phyloP scores from a whole-genome alignment of 2,113 vertebrate species.

The Romanogobio albipinnatus region DNA sequence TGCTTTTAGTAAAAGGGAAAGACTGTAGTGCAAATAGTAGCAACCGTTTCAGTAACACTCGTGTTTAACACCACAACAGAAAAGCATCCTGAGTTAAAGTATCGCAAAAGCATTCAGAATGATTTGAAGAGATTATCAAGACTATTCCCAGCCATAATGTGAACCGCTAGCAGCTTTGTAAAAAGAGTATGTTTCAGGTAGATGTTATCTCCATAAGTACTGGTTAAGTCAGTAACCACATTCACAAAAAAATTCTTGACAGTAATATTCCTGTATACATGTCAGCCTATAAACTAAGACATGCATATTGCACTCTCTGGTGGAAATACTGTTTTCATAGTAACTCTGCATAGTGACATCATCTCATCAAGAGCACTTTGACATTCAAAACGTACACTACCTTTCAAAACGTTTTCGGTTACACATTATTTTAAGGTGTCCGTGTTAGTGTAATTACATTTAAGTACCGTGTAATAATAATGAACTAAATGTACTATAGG shows the following conservation, averaged over 20 bases:
- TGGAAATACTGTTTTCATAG: neutral
- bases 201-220: neutral
- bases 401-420: neutral
- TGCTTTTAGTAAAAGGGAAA: constrained; percentile 23
- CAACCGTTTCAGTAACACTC: neutral
- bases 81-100: neutral
- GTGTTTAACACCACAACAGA: neutral
- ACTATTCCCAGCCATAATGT: neutral
- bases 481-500: no score
- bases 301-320: neutral
- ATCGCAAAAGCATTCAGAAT: neutral
- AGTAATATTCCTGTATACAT: neutral
- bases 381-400: neutral
- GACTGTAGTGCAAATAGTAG: constrained; percentile 34
- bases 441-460: no score
- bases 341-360: neutral
- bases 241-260: neutral
- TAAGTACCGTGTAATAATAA: no score
- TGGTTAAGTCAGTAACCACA: constrained; percentile 1
- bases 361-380: neutral
- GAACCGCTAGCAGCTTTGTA: constrained; percentile 34
- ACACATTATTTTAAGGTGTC: no score
- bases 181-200: neutral
- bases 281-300: neutral
- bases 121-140: neutral